Conservation (phyloP, 2,113 vertebrate species). For the Brevimyrus niger region DNA sequence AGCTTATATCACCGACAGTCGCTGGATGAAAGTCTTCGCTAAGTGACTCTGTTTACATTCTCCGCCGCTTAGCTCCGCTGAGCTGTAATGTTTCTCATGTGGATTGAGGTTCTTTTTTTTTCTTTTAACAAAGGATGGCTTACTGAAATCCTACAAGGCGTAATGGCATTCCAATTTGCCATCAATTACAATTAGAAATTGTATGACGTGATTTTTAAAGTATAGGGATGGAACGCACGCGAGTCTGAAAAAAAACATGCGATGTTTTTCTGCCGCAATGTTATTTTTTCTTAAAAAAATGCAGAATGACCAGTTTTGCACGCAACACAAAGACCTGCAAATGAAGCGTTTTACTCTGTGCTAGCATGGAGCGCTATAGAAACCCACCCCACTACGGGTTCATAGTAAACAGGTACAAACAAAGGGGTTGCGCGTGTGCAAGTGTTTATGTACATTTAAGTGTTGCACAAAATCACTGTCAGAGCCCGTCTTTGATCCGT, state of each 20-base stretch:
- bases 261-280: background rate
- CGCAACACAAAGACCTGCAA: background rate
- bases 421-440: background rate
- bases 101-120: background rate
- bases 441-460: background rate
- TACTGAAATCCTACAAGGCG: background rate
- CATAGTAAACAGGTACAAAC: background rate
- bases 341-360: background rate
- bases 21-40: background rate
- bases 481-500: slow-evolving; percentile 53
- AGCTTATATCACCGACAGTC: background rate
- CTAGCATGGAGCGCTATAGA: background rate
- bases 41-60: background rate
- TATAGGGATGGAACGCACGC: background rate
- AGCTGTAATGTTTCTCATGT: background rate
- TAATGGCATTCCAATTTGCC: background rate
- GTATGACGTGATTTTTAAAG: background rate
- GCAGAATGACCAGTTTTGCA: background rate
- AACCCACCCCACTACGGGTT: background rate
- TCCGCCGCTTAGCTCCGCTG: background rate
- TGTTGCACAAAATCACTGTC: slow-evolving; percentile 40
- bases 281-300: background rate
- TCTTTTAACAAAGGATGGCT: background rate
- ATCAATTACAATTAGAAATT: background rate
- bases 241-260: background rate